Percentiles rank a stretch among this genome's conserved stretches.
Conservation (phyloP, 2,888 invertebrate species). For the Ichneumon xanthorius region DNA sequence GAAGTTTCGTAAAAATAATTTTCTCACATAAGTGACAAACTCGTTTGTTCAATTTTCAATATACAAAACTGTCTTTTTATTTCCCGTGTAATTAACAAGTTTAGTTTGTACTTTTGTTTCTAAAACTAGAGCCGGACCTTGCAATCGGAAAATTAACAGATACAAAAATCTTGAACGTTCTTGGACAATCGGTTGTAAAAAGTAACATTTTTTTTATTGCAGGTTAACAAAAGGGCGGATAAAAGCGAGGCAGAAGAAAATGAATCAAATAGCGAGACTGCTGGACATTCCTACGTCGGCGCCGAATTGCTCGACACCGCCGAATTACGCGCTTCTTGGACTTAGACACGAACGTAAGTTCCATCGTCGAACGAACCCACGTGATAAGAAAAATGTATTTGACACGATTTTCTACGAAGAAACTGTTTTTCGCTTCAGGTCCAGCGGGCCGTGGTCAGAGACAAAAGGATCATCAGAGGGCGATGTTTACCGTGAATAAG, state of each 20-base stretch:
- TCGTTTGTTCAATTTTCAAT: no score
- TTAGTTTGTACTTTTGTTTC: no score
- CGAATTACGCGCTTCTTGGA: slow-evolving; percentile 80
- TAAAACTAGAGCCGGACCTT: no score
- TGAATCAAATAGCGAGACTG: slow-evolving; percentile 97
- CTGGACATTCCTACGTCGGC: slow-evolving; percentile 91
- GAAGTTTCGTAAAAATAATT: no score
- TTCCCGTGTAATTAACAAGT: no score
- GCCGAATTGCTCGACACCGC: slow-evolving; percentile 83
- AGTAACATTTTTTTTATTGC: not conserved
- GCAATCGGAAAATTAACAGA: no score
- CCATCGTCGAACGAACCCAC: not conserved
- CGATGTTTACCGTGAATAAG: slow-evolving; percentile 83
- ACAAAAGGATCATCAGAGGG: slow-evolving; percentile 79
- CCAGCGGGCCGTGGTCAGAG: slow-evolving; percentile 79
- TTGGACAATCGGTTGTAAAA: no score
- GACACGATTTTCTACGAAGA: not conserved
- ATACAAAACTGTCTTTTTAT: no score
- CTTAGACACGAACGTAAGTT: slow-evolving; percentile 82
- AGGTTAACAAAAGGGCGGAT: slow-evolving; percentile 90
- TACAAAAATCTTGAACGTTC: no score
- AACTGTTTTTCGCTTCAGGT: slow-evolving; percentile 71
- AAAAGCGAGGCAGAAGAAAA: slow-evolving; percentile 98
- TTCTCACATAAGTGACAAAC: no score
- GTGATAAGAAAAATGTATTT: not conserved